Percentiles rank a stretch among this genome's conserved stretches.
Evolutionary conservation across 2,797 vertebrate genomes (phyloP).

Genomic region (Harpagifer antarcticus): DNA sequence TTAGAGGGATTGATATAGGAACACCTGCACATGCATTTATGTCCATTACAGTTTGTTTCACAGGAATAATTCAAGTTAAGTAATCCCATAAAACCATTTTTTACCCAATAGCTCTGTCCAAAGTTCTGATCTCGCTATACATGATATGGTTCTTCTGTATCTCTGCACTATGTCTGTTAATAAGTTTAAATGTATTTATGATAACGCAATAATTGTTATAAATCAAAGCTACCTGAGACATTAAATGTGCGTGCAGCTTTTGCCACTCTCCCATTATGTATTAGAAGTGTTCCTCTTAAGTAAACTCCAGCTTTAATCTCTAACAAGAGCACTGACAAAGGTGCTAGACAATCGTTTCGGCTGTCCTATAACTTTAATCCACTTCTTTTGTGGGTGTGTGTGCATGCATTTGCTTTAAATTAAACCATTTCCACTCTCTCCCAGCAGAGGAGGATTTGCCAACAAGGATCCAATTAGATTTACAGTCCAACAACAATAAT

Average conservation of each 20-base stretch:
- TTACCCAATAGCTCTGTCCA: background rate
- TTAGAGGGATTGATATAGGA: conserved; percentile 1
- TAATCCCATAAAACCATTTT: background rate
- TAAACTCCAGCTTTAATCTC: conserved; percentile 26
- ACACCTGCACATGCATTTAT: background rate
- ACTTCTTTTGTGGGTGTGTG: conserved; percentile 15
- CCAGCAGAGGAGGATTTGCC: conserved; percentile 42
- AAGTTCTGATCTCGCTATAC: background rate
- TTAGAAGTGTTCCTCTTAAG: conserved; percentile 11
- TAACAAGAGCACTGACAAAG: conserved; percentile 7
- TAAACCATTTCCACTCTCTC: conserved; percentile 45
- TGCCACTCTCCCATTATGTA: background rate
- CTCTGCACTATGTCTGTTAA: background rate
- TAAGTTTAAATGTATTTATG: background rate
- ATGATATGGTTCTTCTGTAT: background rate
- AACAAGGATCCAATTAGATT: conserved; percentile 65
- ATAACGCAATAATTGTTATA: background rate
- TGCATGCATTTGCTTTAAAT: conserved; percentile 32
- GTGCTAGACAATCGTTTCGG: conserved; percentile 5
- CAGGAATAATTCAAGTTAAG: conserved; percentile 5
- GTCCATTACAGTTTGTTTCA: conserved; percentile 3
- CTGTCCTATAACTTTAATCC: conserved; percentile 35
- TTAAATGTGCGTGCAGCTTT: background rate
- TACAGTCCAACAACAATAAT: conserved; percentile 40
- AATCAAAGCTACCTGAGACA: background rate